Base-by-base conservation (phyloP, 2,113 vertebrate species). In the Machaerirhynchus nigripectus region DNA sequence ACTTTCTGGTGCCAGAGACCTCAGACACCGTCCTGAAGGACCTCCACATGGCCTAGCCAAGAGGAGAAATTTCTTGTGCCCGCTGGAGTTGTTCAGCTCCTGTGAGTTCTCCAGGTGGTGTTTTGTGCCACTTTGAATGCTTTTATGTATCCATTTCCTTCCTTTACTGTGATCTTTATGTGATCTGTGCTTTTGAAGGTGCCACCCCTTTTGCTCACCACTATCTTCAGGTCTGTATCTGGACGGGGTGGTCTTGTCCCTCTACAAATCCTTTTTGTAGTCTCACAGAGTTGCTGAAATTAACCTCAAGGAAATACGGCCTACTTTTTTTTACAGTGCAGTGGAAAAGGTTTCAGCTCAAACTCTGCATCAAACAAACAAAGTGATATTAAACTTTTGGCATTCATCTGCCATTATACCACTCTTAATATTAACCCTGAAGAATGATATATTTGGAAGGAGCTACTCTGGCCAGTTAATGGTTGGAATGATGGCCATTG, bases 81-180 rank as follows among this genome's bases (percentile, higher is more conserved):
- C 6, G 7, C 26, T 39, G 60, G 31, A 21, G 42, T 88, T 83
- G 18, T 30, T 70, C 23, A 49, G 7, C 16, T 80, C 23, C 42
- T 57, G 2, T n/a, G 31, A 65, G 39, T 63, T 74, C 35, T 86
- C 52, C 57, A 44, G 37, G 22, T 64, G 46, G 23, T 1, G 0
- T 52, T 86, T 60, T 68, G 19, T 71, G 17, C 26, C 1, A 1
- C 21, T 70, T 80, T 57, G n/a, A 74, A 28, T 27, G 40, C 33
- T 76, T 86, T 78, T 47, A 20, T 77, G 11, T 50, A 13, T 61
- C 8, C 1, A 7, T 74, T 87, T 84, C 55, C 23, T 81, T 53
- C 16, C 6, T 82, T 61, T 78, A 68, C 12, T 0, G 1, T 67
- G 20, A n/a, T 44, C 26, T 28, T 28, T 2, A 0, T 37, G 19